phyloP scores from a whole-genome alignment of 2,888 invertebrate genomes.

The Nasonia oneida region DNA sequence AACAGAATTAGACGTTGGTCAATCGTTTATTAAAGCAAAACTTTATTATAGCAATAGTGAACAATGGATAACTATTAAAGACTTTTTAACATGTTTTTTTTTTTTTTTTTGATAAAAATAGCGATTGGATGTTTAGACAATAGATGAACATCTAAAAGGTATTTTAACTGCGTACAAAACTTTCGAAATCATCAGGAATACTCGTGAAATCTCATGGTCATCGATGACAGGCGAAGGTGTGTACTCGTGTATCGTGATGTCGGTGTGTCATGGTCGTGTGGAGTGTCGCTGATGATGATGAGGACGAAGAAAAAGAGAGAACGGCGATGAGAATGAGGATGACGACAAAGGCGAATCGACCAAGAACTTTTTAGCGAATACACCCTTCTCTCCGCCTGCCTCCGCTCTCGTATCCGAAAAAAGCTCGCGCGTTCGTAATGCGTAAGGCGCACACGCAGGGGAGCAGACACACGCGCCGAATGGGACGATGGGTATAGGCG shows the following conservation, averaged over 20 bases:
- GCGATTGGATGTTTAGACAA: slow-evolving; percentile 77
- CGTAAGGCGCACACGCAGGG: not conserved
- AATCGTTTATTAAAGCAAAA: slow-evolving; percentile 77
- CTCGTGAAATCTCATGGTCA: slow-evolving; percentile 49
- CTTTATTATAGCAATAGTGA: slow-evolving; percentile 79
- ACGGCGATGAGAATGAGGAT: not conserved
- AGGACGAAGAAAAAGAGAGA: slow-evolving; percentile 24
- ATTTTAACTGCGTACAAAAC: slow-evolving; percentile 61
- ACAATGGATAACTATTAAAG: slow-evolving; percentile 78
- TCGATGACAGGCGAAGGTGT: slow-evolving; percentile 35
- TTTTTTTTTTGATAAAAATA: slow-evolving; percentile 75
- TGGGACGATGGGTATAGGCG: slow-evolving; percentile 2
- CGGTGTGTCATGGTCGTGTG: not conserved
- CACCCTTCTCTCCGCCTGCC: not conserved
- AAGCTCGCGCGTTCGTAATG: not conserved
- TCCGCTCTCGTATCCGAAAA: slow-evolving; percentile 6
- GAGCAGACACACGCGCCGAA: slow-evolving; percentile 19
- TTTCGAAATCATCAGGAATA: slow-evolving; percentile 53
- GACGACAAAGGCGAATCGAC: slow-evolving; percentile 16
- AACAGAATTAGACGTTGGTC: slow-evolving; percentile 13
- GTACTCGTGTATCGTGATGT: not conserved
- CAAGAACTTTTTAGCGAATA: not conserved
- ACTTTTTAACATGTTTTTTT: slow-evolving; percentile 75
- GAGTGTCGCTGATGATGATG: not conserved
- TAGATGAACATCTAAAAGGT: slow-evolving; percentile 67